Percentiles rank a stretch among this genome's conserved stretches.
These are phyloP conservation scores for Balearica regulorum DNA, from an alignment of 2,797 vertebrate genomes.

Conservation along the genomic window DNA sequence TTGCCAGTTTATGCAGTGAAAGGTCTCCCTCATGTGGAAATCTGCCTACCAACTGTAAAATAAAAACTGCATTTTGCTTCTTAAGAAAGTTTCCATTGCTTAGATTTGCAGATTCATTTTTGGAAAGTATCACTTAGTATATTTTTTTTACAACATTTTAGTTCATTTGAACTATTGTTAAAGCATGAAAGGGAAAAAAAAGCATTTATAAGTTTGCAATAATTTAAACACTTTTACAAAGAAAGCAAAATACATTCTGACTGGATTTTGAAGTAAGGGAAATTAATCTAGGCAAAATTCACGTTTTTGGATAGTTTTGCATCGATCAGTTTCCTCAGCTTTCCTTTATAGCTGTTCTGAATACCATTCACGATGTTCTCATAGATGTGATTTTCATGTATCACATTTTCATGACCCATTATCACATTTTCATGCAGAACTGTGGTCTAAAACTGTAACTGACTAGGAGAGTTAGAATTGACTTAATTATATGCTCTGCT, in stretches of 20 bases:
- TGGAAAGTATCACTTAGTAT: neutral
- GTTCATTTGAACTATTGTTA: neutral
- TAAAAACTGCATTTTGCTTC: neutral
- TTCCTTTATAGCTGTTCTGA: neutral
- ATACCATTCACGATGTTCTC: neutral
- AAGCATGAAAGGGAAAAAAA: neutral
- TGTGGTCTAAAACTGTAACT: neutral
- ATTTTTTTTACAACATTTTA: neutral
- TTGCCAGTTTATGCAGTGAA: conserved; percentile 3
- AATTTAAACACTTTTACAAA: neutral
- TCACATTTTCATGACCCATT: neutral
- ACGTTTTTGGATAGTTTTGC: neutral
- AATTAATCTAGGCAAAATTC: neutral
- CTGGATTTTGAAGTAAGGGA: neutral
- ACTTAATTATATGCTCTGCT: neutral
- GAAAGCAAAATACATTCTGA: neutral
- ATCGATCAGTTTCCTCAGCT: neutral
- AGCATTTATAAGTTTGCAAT: neutral
- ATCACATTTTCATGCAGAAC: neutral
- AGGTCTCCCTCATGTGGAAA: conserved; percentile 53
- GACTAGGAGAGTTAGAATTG: neutral
- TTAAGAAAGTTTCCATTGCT: neutral
- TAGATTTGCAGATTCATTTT: neutral
- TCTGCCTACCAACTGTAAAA: neutral
- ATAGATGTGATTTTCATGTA: neutral